A percentile compares a stretch with the other conserved stretches of the same genome.
Conservation (phyloP, 2,888 invertebrate species). For the Laspeyria flexula region DNA sequence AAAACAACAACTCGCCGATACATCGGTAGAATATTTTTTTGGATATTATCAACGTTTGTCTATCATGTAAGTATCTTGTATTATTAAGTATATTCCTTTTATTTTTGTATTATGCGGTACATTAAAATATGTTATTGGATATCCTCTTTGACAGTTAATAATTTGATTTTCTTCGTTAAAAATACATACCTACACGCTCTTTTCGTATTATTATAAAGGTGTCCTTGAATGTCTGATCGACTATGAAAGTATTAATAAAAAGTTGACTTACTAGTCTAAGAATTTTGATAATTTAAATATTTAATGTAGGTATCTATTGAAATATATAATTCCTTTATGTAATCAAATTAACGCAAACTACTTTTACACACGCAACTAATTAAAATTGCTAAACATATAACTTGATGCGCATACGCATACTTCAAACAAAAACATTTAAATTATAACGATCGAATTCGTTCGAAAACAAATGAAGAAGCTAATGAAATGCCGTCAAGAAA, state of each 20-base stretch:
- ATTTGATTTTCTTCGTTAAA: slow-evolving; percentile 21
- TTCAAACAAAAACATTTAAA: not conserved
- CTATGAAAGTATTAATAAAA: not conserved
- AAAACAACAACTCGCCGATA: slow-evolving; percentile 57
- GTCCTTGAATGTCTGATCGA: not conserved
- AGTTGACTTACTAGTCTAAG: too few relatives aligned
- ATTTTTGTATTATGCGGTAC: not conserved
- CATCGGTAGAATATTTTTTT: slow-evolving; percentile 51
- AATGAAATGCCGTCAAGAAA: slow-evolving; percentile 15
- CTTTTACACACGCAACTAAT: not conserved
- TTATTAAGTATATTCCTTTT: not conserved
- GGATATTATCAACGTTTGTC: slow-evolving; percentile 38
- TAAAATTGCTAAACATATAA: not conserved
- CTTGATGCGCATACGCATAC: slow-evolving; percentile 35
- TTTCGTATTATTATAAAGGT: slow-evolving; percentile 4
- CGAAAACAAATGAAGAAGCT: not conserved
- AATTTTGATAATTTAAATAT: too few relatives aligned
- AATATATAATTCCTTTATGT: too few relatives aligned
- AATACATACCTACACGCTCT: not conserved
- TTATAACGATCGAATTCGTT: not conserved
- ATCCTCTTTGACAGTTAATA: too few relatives aligned
- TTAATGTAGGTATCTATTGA: too few relatives aligned
- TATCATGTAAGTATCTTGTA: slow-evolving; percentile 50
- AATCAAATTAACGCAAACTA: too few relatives aligned
- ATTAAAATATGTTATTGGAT: too few relatives aligned